Evolutionary conservation across 2,888 invertebrate species (phyloP).

Genomic region (Diarsia mendica): DNA sequence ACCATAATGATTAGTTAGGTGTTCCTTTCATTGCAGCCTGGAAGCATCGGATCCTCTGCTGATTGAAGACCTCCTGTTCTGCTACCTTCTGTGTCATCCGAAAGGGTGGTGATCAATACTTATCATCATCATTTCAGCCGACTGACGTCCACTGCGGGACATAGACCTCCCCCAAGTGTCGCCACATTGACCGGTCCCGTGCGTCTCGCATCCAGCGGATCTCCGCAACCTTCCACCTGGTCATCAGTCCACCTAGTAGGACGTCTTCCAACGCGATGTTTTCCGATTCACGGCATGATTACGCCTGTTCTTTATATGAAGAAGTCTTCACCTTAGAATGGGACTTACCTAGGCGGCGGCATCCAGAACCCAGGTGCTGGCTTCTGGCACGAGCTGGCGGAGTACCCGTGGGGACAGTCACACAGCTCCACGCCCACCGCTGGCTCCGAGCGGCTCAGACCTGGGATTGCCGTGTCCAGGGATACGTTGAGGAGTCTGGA

Average conservation of each 20-base stretch:
- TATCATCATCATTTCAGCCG: no score
- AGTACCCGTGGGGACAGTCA: constrained; percentile 94
- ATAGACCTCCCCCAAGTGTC: no score
- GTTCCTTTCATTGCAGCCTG: neutral
- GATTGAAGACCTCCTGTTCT: neutral
- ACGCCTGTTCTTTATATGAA: neutral
- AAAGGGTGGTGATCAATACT: neutral
- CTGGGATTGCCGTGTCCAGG: constrained; percentile 94
- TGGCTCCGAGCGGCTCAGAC: constrained; percentile 92
- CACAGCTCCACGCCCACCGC: constrained; percentile 96
- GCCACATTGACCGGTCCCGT: no score
- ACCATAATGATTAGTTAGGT: neutral
- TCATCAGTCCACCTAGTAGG: no score
- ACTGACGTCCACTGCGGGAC: no score
- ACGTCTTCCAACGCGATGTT: no score
- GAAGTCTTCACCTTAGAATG: neutral
- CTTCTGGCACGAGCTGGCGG: constrained; percentile 97
- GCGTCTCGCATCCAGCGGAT: no score
- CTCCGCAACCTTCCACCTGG: no score
- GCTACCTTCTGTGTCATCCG: neutral
- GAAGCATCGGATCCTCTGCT: neutral
- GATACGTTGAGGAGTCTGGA: constrained; percentile 93
- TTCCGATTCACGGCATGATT: neutral
- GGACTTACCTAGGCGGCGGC: constrained; percentile 81
- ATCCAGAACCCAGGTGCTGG: constrained; percentile 96